Base-by-base conservation (phyloP, 2,113 vertebrate genomes). In the Prolemur simus region DNA sequence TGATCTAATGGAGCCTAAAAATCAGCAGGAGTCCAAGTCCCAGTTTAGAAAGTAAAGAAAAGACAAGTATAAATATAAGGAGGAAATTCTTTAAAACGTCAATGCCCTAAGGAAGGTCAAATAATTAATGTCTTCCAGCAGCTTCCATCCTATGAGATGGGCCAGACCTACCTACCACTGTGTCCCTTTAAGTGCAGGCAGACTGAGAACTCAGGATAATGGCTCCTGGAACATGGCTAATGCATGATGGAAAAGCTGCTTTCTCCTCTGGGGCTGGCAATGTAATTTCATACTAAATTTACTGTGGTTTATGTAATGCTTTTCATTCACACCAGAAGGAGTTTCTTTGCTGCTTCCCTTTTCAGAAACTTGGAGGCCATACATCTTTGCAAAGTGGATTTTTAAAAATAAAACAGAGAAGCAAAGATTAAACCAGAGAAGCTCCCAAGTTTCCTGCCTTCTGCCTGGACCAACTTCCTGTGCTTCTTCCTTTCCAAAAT, bases 231-330 rank as follows among this genome's bases (percentile, higher is more conserved):
- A 94, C 64, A 68, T 87, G 91, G 86, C 74, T 96, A 89, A 96
- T 68, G 87, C 32, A 63, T 87, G 74, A 73, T 86, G 73, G 66
- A 96, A 97, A 96, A 94, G 92, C 69, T 92, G 96, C 82, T 96
- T 96, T 97, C 94, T 97, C 74, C 92, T 96, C 96, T 98, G 93
- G 81, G 85, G 88, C 60, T 96, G 94, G 92, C 82, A 74, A 68
- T 97, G 95, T 87, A 95, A 98, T 98, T 98, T 98, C 94, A 96
- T 95, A 97, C 98, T 97, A 95, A 98, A 98, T 98, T 98, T 97
- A 97, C 95, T 97, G 92, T 86, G 92, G 93, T 96, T 98, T 98
- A 98, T 97, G 81, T 97, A 97, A 98, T 98, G 97, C 97, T 97
- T 97, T 97, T 97, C 96, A 88, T 97, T 98, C 94, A 96, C 97